Evolutionary conservation across 2,888 invertebrate genomes (phyloP), one percentile per base, ranked within the genome.

Genomic region (Acleris cristana): DNA sequence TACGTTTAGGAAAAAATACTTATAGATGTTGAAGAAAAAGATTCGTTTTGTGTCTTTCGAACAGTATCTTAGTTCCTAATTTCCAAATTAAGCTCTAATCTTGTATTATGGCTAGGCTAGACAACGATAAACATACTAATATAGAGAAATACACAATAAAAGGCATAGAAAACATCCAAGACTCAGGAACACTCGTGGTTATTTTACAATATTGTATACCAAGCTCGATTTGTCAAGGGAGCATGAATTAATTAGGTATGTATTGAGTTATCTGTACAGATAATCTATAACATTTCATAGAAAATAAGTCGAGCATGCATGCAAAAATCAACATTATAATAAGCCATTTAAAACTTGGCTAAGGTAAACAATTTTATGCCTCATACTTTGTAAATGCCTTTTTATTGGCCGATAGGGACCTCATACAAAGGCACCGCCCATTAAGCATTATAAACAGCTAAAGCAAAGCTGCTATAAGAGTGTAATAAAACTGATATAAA

Each of bases 401-500:
- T 76, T 79, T 77, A 77, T 74, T 70, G 69, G 57, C 57, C 75
- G 64, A 73, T 70, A 72, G 65, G 69, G 51, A 64, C 58, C 60
- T 59, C 49, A 60, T 64, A 77, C 76, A 81, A 83, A 81, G 78
- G 73, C 66, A 72, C 81, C 77, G 83, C 76, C 76, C 76, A 87
- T 88, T 85, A 87, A 76, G 74, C 72, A 76, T 81, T 81, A 80
- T 89, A 87, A 89, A 88, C 67, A 56, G 70, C 86, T 88, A 88
- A 87, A 86, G 60, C 48, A 34, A 61, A 53, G 62, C 61, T 60
- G 64, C 66, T 70, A 45, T 65, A 70, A 62, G 40, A 44, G 49
- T 56, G 52, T 59, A 58, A 54, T 57, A 67, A 64, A 69, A 68
- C 64, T 71, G 63, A 61, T 63, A 65, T 67, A 70, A 70, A 70